Evolutionary conservation across 2,888 invertebrate species (phyloP).

Genomic region (Protonemura montana): DNA sequence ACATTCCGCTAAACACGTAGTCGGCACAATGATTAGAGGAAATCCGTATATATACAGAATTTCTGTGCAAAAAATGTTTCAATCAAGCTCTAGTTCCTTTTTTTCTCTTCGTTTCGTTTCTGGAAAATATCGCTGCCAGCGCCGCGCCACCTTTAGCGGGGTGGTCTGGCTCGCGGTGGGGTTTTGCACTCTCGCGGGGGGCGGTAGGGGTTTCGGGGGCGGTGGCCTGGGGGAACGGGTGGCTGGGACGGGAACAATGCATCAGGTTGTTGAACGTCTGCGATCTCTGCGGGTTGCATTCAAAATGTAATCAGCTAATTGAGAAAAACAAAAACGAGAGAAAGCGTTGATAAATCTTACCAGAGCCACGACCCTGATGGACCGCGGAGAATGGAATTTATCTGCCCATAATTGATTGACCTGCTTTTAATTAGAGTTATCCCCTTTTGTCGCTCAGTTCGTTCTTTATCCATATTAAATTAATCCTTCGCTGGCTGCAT

Average conservation of each 20-base stretch:
- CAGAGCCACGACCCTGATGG: neutral
- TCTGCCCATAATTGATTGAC: neutral
- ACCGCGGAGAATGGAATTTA: neutral
- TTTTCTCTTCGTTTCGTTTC: neutral
- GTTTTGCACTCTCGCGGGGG: neutral
- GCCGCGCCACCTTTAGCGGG: neutral
- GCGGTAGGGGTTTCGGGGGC: neutral
- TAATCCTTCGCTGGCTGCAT: neutral
- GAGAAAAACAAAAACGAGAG: neutral
- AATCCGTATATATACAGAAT: neutral
- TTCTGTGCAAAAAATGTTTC: neutral
- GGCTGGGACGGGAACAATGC: neutral
- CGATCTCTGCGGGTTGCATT: neutral
- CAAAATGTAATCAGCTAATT: slow-evolving; percentile 7
- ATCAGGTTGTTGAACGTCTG: neutral
- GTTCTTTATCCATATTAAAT: neutral
- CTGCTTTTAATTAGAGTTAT: neutral
- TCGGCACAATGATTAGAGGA: neutral
- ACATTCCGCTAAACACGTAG: slow-evolving; percentile 4
- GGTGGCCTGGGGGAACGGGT: neutral
- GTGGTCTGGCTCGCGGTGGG: neutral
- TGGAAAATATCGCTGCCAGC: neutral
- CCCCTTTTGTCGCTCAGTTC: neutral
- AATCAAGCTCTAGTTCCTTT: neutral
- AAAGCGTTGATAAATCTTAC: neutral